Conservation (phyloP, 2,113 vertebrate species). For the Phylloscopus whistleri region DNA sequence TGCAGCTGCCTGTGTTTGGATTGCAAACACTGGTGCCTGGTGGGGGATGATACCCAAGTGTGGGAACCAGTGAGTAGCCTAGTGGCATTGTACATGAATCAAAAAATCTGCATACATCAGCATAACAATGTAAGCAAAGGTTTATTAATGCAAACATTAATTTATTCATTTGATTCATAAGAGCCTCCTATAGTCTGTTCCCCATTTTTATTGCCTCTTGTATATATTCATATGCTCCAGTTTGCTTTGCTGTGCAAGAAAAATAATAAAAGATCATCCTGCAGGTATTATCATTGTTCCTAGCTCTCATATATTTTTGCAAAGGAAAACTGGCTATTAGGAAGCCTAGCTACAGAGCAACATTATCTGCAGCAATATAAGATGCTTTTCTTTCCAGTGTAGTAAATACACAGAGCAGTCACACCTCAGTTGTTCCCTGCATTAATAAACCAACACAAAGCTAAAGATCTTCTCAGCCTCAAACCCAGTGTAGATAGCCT, state of each 20-base stretch:
- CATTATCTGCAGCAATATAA: neutral
- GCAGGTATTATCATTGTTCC: constrained; percentile 16
- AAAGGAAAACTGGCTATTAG: neutral
- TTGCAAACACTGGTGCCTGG: neutral
- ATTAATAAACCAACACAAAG: neutral
- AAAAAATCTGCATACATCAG: neutral
- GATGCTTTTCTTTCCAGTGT: neutral
- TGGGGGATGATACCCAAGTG: neutral
- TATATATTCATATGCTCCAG: neutral
- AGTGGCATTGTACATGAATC: neutral
- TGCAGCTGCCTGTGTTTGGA: neutral
- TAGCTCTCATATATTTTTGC: neutral
- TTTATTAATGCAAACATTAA: neutral
- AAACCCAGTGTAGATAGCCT: neutral
- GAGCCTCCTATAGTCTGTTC: neutral
- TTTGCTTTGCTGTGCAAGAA: constrained; percentile 13
- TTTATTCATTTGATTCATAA: neutral
- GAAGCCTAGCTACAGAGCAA: neutral
- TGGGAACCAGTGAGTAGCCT: too few relatives aligned
- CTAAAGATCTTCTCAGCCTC: neutral
- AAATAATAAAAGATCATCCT: constrained; percentile 1
- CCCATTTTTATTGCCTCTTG: neutral
- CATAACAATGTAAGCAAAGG: neutral
- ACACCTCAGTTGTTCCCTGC: neutral
- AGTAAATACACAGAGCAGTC: neutral